These are phyloP conservation scores for Elanoides forficatus DNA, from an alignment of 2,113 vertebrate genomes.

Conservation along the genomic window DNA sequence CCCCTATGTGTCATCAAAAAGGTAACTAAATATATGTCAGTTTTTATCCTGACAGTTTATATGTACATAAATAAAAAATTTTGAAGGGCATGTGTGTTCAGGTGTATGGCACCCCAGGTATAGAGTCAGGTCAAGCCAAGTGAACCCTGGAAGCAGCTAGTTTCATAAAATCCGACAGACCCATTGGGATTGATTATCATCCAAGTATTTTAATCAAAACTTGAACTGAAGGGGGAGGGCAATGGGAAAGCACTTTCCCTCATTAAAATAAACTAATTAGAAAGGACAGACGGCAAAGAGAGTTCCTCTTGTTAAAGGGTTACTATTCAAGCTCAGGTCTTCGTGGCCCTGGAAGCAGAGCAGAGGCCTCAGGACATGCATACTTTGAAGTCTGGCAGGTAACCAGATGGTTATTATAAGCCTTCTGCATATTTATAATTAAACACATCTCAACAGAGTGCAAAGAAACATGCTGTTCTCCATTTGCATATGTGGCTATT, in stretches of 20 bases:
- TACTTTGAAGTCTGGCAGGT: conserved; percentile 3
- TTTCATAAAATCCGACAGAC: background rate
- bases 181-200: background rate
- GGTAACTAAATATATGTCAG: background rate
- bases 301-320: background rate
- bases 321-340: background rate
- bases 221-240: background rate
- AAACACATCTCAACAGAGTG: conserved; percentile 6
- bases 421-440: conserved; percentile 18
- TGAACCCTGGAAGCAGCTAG: background rate
- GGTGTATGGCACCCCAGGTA: background rate
- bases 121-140: background rate
- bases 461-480: conserved; percentile 9
- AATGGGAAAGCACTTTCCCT: background rate
- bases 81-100: background rate
- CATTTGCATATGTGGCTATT: background rate
- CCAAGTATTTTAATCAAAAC: conserved; percentile 1
- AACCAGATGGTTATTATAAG: conserved; percentile 22
- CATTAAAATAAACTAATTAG: background rate
- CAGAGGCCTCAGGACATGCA: background rate
- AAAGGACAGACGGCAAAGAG: conserved; percentile 7
- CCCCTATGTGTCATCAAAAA: background rate
- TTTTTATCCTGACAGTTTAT: background rate
- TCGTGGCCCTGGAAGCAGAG: background rate
- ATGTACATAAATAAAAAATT: background rate